Conservation (phyloP, 1,140 invertebrate genomes). For the Drosophila bipectinata region DNA sequence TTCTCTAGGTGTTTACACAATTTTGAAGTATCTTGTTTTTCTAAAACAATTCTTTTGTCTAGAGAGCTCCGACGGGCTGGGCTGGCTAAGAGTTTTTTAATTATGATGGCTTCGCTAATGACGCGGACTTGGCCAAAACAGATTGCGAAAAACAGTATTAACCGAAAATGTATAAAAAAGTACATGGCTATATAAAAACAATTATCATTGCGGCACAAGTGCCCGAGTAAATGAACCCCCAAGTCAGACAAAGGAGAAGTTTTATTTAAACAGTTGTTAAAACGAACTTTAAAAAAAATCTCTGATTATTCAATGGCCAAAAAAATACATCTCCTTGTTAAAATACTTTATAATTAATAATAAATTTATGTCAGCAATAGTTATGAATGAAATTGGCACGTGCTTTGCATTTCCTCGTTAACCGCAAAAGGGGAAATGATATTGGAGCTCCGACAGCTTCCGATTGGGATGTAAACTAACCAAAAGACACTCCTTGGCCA, state of each 20-base stretch:
- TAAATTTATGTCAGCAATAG: neutral
- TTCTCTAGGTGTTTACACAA: conserved; percentile 27
- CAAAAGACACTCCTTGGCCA: conserved; percentile 10
- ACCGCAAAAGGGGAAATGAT: neutral
- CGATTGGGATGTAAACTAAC: conserved; percentile 30
- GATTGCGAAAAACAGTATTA: conserved; percentile 59
- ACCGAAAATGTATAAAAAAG: conserved; percentile 31
- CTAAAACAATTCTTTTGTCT: conserved; percentile 70
- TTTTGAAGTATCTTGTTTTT: conserved; percentile 46
- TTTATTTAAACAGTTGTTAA: conserved; percentile 57
- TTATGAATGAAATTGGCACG: neutral
- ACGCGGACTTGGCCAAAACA: conserved; percentile 40
- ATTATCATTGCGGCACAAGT: conserved; percentile 57
- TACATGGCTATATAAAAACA: conserved; percentile 51
- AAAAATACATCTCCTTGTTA: neutral
- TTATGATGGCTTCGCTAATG: conserved; percentile 59
- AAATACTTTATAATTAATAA: neutral
- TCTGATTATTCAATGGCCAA: conserved; percentile 55
- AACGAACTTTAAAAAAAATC: conserved; percentile 38
- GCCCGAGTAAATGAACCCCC: conserved; percentile 63
- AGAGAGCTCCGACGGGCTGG: conserved; percentile 4
- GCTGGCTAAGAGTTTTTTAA: conserved; percentile 68
- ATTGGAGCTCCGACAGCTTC: conserved; percentile 9
- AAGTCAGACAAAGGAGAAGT: conserved; percentile 38
- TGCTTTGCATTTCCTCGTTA: conserved; percentile 2